Conservation (phyloP, 2,888 invertebrate species). For the Stenodera caucasica region DNA sequence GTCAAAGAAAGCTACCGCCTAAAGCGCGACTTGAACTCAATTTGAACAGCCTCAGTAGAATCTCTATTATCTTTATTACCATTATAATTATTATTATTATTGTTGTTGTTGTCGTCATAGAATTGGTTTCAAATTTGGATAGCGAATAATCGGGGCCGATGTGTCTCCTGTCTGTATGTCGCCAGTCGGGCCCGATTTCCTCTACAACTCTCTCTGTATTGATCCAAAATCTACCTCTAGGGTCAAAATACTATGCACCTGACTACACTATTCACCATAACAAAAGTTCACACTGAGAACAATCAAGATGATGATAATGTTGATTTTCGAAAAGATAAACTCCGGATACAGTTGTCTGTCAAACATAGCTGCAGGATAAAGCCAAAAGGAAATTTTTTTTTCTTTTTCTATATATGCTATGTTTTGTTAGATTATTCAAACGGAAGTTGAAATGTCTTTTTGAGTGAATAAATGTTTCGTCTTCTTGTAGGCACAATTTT, state of each 20-base stretch:
- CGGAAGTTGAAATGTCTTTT: neutral
- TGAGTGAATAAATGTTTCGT: neutral
- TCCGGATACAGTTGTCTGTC: neutral
- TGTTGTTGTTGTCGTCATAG: neutral
- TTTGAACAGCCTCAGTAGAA: too few species aligned
- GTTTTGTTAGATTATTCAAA: neutral
- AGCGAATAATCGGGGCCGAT: conserved; percentile 28
- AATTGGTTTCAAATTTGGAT: neutral
- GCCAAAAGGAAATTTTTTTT: neutral
- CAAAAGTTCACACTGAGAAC: neutral
- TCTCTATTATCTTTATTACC: neutral
- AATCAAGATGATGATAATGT: neutral
- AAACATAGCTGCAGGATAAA: neutral
- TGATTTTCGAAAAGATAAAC: too few species aligned
- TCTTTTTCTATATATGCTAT: neutral
- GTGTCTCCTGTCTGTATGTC: conserved; percentile 42
- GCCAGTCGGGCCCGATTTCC: conserved; percentile 43
- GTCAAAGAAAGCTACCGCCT: neutral
- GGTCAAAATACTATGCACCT: conserved; percentile 23
- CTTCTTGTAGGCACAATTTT: neutral
- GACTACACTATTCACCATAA: conserved; percentile 23
- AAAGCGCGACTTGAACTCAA: too few species aligned
- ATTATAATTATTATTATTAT: neutral
- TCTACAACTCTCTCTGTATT: conserved; percentile 22
- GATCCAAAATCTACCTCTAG: conserved; percentile 25